These are phyloP conservation scores for Pachyseris speciosa DNA, from an alignment of 64 coral and sea anemone genomes.

Conservation along the genomic window DNA sequence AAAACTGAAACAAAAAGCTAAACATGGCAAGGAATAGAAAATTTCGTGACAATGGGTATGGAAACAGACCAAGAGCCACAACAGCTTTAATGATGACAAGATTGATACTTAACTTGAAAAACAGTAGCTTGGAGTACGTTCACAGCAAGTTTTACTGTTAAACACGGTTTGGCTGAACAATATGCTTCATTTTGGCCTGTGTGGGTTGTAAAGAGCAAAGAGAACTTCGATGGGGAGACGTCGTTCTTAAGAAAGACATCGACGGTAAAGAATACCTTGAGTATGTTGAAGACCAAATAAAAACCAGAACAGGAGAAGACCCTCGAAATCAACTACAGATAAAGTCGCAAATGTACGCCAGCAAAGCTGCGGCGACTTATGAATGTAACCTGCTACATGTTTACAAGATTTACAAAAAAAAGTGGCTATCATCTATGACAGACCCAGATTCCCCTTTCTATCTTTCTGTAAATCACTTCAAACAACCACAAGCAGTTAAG, in stretches of 20 bases:
- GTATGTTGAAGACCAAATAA: constrained; percentile 50
- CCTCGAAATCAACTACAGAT: not conserved
- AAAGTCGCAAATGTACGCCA: constrained; percentile 50
- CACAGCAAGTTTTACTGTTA: constrained; percentile 1
- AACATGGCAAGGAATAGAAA: too few relatives aligned
- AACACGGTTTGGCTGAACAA: constrained; percentile 11
- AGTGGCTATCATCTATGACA: constrained; percentile 8
- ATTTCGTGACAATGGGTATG: too few relatives aligned
- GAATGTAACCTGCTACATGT: constrained; percentile 45
- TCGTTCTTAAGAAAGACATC: constrained; percentile 6
- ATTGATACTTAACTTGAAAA: constrained; percentile 27
- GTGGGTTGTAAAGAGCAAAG: constrained; percentile 26
- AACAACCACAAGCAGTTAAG: not conserved
- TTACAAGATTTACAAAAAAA: constrained; percentile 46
- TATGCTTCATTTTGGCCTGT: constrained; percentile 22
- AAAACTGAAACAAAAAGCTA: too few relatives aligned
- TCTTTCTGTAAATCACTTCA: constrained; percentile 31
- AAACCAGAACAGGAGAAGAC: constrained; percentile 44
- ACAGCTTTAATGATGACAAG: not conserved
- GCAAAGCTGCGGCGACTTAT: not conserved
- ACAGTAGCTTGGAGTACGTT: constrained; percentile 7
- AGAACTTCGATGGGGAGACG: constrained; percentile 9
- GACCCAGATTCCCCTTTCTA: constrained; percentile 20
- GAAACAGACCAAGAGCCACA: constrained; percentile 43
- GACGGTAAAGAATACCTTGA: constrained; percentile 53